Evolutionary conservation across 2,797 vertebrate genomes (phyloP), one percentile per base, ranked within the genome.

Genomic region (Pitangus sulphuratus): DNA sequence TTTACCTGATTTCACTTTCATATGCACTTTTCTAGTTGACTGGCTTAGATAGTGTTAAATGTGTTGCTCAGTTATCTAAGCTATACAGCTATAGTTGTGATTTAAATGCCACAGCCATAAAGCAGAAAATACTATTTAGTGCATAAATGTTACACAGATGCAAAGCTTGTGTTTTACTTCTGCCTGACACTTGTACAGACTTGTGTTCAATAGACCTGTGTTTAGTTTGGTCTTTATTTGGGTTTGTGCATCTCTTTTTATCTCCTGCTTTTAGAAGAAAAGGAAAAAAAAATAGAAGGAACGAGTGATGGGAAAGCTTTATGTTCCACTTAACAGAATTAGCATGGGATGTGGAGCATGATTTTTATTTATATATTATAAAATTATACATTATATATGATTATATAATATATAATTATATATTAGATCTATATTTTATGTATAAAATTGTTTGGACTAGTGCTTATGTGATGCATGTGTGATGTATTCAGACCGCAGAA

Each of bases 391-490:
- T 40, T 40, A 40, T 40, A 40, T 40, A 40, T 39, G 39, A 40
- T 40, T 40, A 40, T 40, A 15, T 40, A 40, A 15, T 40, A 40
- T 40, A 40, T 40, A 40, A 40, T 21, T 44, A 4, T 33, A 30
- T 31, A 30, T 71, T 15, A 40, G 14, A 40, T 40, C 8, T 69
- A 0, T 11, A 7, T 72, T 71, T 53, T 18, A 26, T 44, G 8
- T 22, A 4, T 15, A 5, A 25, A 8, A 18, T 30, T 37, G 5
- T 13, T 44, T 2, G 35, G 69, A 1, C 15, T 25, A 2, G 2
- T 5, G 10, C 35, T 31, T 33, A 3, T 28, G 2, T 6, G 5
- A 15, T 9, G 6, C 3, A 0, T 0, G 1, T 3, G 25, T 8
- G 47, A 11, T 12, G 26, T 2, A 1, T 8, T 25, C 8, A 7